Percentiles rank a stretch among this genome's conserved stretches.
Evolutionary conservation across 2,113 vertebrate genomes (phyloP).

Genomic region (Hipposideros armiger): DNA sequence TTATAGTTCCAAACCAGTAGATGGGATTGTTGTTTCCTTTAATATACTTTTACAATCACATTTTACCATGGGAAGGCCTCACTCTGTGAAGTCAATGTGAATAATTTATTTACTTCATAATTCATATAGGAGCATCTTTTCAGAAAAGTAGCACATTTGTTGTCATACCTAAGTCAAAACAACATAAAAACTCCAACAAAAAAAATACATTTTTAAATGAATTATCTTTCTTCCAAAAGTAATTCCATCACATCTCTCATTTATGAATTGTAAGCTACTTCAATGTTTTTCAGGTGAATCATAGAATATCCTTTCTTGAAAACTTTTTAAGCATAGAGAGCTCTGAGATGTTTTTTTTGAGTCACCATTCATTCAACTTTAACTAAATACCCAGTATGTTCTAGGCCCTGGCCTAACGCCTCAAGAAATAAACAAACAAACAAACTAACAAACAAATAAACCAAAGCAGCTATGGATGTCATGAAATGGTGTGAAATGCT

Average conservation of each 20-base stretch:
- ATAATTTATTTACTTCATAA: conserved; percentile 28
- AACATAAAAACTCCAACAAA: conserved; percentile 44
- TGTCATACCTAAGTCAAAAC: conserved; percentile 31
- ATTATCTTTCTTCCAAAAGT: conserved; percentile 11
- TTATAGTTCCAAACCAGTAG: background rate
- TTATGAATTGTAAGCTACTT: background rate
- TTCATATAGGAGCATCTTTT: conserved; percentile 42
- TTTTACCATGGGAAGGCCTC: background rate
- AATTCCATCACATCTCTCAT: background rate
- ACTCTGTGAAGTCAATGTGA: conserved; percentile 11
- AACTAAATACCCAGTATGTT: background rate
- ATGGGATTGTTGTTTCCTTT: background rate
- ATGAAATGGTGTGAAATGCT: background rate
- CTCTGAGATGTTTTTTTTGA: background rate
- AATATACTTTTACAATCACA: background rate
- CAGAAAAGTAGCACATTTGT: background rate
- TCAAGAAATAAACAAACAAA: background rate
- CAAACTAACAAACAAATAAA: conserved; percentile 9
- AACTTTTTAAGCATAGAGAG: background rate
- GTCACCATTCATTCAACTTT: background rate
- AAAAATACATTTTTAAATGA: background rate
- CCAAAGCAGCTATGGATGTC: background rate
- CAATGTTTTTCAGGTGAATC: background rate
- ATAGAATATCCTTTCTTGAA: background rate
- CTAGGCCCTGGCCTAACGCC: background rate